phyloP scores from a whole-genome alignment of 2,888 invertebrate genomes.

The Siphonodentalium dalli region DNA sequence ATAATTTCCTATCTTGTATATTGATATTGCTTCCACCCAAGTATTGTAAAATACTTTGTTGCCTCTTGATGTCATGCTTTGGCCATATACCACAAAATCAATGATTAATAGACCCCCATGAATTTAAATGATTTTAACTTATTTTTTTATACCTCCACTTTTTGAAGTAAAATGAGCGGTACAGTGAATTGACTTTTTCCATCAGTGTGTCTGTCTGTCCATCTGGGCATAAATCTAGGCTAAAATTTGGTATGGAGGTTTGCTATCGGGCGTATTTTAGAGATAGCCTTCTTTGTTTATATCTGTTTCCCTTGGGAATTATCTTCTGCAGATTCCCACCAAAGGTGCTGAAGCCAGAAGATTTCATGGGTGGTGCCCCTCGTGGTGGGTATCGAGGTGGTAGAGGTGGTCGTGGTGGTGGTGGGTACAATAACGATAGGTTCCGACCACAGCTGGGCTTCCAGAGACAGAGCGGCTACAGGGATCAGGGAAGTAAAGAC shows the following conservation, averaged over 20 bases:
- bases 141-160: too few relatives aligned
- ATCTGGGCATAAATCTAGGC: background rate
- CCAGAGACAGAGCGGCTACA: slow-evolving; percentile 51
- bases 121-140: too few relatives aligned
- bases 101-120: too few relatives aligned
- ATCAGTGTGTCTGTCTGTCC: background rate
- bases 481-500: slow-evolving; percentile 37
- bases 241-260: background rate
- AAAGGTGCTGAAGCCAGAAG: slow-evolving; percentile 80
- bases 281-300: background rate
- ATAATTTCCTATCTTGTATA: too few relatives aligned
- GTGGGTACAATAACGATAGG: too few relatives aligned
- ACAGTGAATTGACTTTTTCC: too few relatives aligned
- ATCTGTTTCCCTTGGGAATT: background rate
- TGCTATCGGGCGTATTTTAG: background rate
- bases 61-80: too few relatives aligned
- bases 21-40: too few relatives aligned
- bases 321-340: slow-evolving; percentile 73
- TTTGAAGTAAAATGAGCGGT: too few relatives aligned
- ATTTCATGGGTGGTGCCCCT: slow-evolving; percentile 67
- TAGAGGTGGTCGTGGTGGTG: slow-evolving; percentile 15
- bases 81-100: too few relatives aligned
- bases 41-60: too few relatives aligned
- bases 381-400: slow-evolving; percentile 28
- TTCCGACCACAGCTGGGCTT: slow-evolving; percentile 61